A percentile compares a stretch with the other conserved stretches of the same genome.
Conservation (phyloP, 2,797 vertebrate genomes). For the Syncerus caffer region DNA sequence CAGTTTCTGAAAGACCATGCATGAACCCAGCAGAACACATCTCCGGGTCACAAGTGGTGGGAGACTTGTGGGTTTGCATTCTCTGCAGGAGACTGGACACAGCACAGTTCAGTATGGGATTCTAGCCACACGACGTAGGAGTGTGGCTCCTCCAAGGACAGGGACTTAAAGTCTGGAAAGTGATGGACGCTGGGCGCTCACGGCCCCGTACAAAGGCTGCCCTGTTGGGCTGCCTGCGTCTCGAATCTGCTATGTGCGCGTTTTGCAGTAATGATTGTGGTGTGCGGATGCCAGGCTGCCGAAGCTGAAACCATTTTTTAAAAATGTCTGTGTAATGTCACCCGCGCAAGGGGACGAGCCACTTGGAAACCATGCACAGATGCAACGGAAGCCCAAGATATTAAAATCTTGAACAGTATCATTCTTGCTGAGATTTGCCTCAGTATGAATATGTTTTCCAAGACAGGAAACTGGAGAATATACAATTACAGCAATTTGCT, state of each 20-base stretch:
- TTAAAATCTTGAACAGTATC: conserved; percentile 54
- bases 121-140: background rate
- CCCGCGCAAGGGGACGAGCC: background rate
- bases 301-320: conserved; percentile 33
- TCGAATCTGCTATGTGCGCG: background rate
- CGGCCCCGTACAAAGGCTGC: background rate
- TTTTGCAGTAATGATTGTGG: background rate
- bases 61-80: conserved; percentile 36
- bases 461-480: conserved; percentile 57
- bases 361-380: conserved; percentile 61
- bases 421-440: conserved; percentile 39
- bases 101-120: background rate
- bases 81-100: background rate
- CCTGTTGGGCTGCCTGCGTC: background rate
- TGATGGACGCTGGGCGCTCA: background rate
- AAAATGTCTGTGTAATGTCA: conserved; percentile 58
- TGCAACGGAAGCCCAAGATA: conserved; percentile 56
- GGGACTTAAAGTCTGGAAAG: background rate
- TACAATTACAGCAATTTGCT: conserved; percentile 65
- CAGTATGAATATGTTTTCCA: conserved; percentile 39
- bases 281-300: background rate
- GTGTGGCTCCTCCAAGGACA: background rate
- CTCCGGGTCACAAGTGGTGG: background rate
- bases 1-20: background rate
- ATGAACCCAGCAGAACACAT: background rate